Conservation (phyloP, 2,113 vertebrate species). For the Sceloporus tristichus region DNA sequence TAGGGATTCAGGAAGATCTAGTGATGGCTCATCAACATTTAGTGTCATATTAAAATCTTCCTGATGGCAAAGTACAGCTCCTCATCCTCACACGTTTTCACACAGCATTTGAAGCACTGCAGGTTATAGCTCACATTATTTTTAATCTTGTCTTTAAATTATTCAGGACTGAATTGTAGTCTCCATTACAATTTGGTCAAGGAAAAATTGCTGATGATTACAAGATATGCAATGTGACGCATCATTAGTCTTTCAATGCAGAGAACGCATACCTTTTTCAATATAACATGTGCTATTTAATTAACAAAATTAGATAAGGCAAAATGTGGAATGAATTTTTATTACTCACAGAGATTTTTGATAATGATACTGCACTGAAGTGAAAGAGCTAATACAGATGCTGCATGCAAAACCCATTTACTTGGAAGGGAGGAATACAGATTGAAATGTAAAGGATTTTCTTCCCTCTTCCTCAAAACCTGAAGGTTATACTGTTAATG, state of each 20-base stretch:
- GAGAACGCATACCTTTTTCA: conserved; percentile 50
- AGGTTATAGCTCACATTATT: conserved; percentile 44
- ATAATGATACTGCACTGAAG: conserved; percentile 39
- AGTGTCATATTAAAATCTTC: neutral
- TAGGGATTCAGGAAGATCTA: neutral
- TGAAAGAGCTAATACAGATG: neutral
- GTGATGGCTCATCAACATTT: neutral
- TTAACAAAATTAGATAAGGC: conserved; percentile 68
- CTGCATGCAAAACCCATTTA: conserved; percentile 28
- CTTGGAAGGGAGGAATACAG: conserved; percentile 37
- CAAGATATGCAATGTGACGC: conserved; percentile 43
- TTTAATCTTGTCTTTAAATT: conserved; percentile 37
- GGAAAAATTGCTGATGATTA: conserved; percentile 60
- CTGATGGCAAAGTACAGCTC: neutral
- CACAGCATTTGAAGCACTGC: neutral
- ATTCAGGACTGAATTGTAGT: conserved; percentile 9
- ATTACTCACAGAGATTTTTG: conserved; percentile 46
- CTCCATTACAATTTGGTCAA: conserved; percentile 49
- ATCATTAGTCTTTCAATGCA: conserved; percentile 55
- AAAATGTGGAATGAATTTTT: conserved; percentile 48
- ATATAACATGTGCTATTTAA: conserved; percentile 66
- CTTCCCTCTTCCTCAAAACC: neutral
- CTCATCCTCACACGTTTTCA: conserved; percentile 23
- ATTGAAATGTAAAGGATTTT: conserved; percentile 20
- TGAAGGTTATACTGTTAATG: conserved; percentile 33